Conservation (phyloP, 2,113 vertebrate genomes). For the Morone saxatilis region DNA sequence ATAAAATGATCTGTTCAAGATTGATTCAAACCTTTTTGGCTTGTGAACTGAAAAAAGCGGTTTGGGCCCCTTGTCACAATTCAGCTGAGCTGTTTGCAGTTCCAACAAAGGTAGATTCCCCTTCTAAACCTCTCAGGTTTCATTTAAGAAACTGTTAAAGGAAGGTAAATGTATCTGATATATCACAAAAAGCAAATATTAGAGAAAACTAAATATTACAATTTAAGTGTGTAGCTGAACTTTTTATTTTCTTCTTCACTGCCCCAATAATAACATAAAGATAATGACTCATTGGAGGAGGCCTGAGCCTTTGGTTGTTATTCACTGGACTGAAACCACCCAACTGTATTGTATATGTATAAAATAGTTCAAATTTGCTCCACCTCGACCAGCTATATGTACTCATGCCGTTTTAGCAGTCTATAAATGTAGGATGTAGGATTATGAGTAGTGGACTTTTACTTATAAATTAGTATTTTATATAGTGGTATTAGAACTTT, state of each 20-base stretch:
- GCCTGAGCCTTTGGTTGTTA: background rate
- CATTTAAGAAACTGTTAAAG: background rate
- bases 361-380: background rate
- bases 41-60: background rate
- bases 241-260: background rate
- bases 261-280: background rate
- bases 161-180: background rate
- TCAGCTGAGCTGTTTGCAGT: background rate
- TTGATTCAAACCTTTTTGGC: background rate
- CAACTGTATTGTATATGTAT: background rate
- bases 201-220: background rate
- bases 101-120: background rate
- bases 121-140: background rate
- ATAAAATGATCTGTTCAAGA: background rate
- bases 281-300: conserved; percentile 1
- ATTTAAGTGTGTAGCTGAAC: background rate
- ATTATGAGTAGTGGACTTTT: background rate
- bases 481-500: background rate
- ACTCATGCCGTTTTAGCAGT: background rate
- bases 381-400: background rate
- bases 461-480: no score
- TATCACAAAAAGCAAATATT: background rate
- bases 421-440: background rate
- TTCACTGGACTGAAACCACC: background rate
- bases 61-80: background rate